A percentile compares a stretch with the other conserved stretches of the same genome.
phyloP scores from a whole-genome alignment of 2,888 invertebrate species.

The Agonum fuliginosum region DNA sequence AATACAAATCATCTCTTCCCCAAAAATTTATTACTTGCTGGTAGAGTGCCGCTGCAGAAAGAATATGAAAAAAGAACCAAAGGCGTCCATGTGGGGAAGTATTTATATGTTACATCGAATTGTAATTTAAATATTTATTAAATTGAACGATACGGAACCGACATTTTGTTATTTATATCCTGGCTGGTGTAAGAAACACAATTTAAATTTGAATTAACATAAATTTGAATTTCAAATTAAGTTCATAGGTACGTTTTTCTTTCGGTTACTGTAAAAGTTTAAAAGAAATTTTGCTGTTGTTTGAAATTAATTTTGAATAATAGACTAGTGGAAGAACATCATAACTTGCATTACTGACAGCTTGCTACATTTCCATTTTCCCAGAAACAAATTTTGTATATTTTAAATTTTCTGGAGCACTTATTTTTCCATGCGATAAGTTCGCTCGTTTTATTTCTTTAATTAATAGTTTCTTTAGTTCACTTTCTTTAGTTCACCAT shows the following conservation, averaged over 20 bases:
- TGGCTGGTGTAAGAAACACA: conserved; percentile 39
- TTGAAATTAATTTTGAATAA: conserved; percentile 34
- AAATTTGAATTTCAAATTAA: conserved; percentile 38
- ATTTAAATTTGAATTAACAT: conserved; percentile 41
- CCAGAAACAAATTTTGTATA: not conserved
- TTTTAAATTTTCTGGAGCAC: conserved; percentile 1
- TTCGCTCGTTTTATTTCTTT: too few species aligned
- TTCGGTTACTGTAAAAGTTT: conserved; percentile 27
- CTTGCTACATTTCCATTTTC: conserved; percentile 8
- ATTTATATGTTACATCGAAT: conserved; percentile 1
- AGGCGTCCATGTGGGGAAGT: conserved; percentile 4
- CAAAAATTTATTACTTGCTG: conserved; percentile 50
- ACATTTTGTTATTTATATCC: conserved; percentile 37
- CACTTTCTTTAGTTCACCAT: too few species aligned
- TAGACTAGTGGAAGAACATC: conserved; percentile 18
- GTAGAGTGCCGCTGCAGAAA: conserved; percentile 37
- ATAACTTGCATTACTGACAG: conserved; percentile 6
- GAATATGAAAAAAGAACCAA: conserved; percentile 29
- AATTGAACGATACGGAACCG: conserved; percentile 35
- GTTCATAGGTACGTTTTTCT: conserved; percentile 40
- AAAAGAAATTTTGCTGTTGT: conserved; percentile 36
- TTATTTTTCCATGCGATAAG: too few species aligned
- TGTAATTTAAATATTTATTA: conserved; percentile 40
- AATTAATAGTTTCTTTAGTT: too few species aligned
- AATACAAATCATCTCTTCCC: conserved; percentile 53